Base-by-base conservation (phyloP, 2,797 vertebrate species). In the Phrynocephalus guinanensis region DNA sequence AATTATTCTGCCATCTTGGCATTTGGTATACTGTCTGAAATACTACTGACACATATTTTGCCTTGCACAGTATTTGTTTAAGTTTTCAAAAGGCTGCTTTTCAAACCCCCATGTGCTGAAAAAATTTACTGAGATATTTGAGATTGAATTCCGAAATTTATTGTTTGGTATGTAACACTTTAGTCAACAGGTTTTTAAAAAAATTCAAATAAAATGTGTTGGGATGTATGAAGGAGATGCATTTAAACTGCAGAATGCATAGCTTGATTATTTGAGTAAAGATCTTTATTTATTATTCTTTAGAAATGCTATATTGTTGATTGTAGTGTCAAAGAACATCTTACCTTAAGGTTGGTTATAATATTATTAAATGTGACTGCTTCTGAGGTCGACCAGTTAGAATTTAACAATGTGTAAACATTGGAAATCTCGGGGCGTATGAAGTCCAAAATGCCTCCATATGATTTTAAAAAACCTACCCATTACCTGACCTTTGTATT, bases 1-100 rank as follows among this genome's bases (percentile, higher is more conserved):
- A 93, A 93, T 95, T 91, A 90, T 92, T 94, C 63, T 85, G 75
- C 92, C 87, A 84, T 48, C 48, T 83, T 84, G 63, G 88, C 50
- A 86, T 52, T 87, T 91, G 89, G 90, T 89, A 82, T 92, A 84
- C 79, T 88, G 91, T 91, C n/a, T 70, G 83, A 86, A 92, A 88
- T 91, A 60, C 94, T 93, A 90, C 56, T 92, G 88, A 88, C 82
- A 90, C 89, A 91, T 89, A 84, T 82, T 84, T 56, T 72, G 78
- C 22, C 87, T 89, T 84, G 60, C 13, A 84, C 52, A 71, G 15
- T 24, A 4, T 75, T n/a, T 50, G 30, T 66, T 11, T 56, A 68
- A 56, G 24, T 22, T 90, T 89, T 83, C 78, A 89, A 63, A 20
- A 82, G 79, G 83, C 0, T 63, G 33, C 30, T 91, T 90, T 84